Conservation (phyloP, 2,888 invertebrate species). For the Schizaphis graminum region DNA sequence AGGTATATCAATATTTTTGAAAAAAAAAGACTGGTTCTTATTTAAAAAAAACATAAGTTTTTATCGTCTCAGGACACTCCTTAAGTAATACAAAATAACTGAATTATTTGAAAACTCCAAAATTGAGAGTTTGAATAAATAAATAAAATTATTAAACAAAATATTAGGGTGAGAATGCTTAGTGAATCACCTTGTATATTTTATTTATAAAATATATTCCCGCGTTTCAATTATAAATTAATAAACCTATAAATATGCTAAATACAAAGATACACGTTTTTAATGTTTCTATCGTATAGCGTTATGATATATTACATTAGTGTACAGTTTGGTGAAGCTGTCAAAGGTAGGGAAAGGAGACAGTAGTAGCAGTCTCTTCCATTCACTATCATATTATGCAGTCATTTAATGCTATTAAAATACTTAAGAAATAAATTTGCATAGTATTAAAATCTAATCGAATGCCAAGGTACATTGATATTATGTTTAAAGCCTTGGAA, state of each 20-base stretch:
- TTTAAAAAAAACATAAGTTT: too few species aligned
- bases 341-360: not conserved
- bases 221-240: not conserved
- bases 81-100: too few species aligned
- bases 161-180: too few species aligned
- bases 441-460: not conserved
- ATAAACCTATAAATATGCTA: not conserved
- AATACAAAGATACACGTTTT: not conserved
- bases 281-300: not conserved
- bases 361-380: too few species aligned
- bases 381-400: fast-evolving
- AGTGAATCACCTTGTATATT: too few species aligned
- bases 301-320: not conserved
- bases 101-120: too few species aligned
- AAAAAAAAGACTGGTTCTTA: too few species aligned
- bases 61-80: too few species aligned
- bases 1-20: too few species aligned
- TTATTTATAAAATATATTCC: not conserved
- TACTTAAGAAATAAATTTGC: not conserved
- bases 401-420: not conserved
- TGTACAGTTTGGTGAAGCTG: not conserved
- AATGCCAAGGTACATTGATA: not conserved
- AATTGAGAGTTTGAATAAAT: too few species aligned
- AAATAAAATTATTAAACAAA: too few species aligned
- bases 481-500: not conserved